Conservation (phyloP, 2,888 invertebrate genomes). For the Drosophila macrospina region DNA sequence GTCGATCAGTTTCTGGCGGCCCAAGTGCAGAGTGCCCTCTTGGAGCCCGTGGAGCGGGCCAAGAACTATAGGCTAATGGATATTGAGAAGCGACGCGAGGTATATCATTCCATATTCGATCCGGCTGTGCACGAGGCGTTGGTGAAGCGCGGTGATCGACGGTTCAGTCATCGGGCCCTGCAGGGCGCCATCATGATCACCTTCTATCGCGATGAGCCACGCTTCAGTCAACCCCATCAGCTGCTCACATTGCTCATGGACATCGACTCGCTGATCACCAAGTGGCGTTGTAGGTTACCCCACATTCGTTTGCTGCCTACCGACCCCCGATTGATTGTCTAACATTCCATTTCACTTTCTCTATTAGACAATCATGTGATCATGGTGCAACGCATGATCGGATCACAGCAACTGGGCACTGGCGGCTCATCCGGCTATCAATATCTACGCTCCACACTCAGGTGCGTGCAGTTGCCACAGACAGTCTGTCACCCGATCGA, state of each 20-base stretch:
- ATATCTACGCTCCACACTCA: conserved; percentile 97
- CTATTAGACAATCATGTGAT: conserved; percentile 97
- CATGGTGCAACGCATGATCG: conserved; percentile 99
- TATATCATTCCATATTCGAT: conserved; percentile 96
- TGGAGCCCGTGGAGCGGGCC: conserved; percentile 87
- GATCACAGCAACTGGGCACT: conserved; percentile 97
- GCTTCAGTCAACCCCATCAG: conserved; percentile 99
- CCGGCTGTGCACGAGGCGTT: conserved; percentile 93
- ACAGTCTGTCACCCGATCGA: not conserved
- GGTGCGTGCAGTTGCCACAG: conserved; percentile 87
- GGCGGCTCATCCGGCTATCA: conserved; percentile 99
- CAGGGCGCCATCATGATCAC: conserved; percentile 99
- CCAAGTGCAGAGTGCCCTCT: conserved; percentile 87
- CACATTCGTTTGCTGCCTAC: not conserved
- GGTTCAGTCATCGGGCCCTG: conserved; percentile 95
- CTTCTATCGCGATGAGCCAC: conserved; percentile 97
- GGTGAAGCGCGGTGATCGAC: conserved; percentile 90
- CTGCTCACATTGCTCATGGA: conserved; percentile 97
- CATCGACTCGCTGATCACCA: conserved; percentile 98
- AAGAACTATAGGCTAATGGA: conserved; percentile 90
- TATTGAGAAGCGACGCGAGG: conserved; percentile 91
- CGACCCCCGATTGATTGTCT: conserved; percentile 15
- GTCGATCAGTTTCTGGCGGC: conserved; percentile 90
- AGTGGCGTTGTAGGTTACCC: conserved; percentile 96
- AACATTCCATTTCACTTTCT: conserved; percentile 31